These are phyloP conservation scores for Erynnis tages DNA, from an alignment of 2,888 invertebrate genomes.

Conservation along the genomic window DNA sequence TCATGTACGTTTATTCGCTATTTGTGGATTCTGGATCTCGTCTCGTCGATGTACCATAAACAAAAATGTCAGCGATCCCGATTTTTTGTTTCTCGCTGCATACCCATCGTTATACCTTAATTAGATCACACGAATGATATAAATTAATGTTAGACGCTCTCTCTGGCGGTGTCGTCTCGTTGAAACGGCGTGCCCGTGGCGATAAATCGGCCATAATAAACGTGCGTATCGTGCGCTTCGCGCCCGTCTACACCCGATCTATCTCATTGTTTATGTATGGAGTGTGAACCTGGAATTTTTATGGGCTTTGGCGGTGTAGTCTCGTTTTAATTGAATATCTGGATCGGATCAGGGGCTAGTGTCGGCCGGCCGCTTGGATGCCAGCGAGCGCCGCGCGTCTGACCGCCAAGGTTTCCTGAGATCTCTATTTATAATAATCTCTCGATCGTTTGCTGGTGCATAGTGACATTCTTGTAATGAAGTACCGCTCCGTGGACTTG, in stretches of 20 bases:
- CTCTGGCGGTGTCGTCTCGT: slow-evolving; percentile 54
- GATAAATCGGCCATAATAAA: slow-evolving; percentile 76
- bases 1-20: slow-evolving; percentile 79
- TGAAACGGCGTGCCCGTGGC: slow-evolving; percentile 56
- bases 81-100: slow-evolving; percentile 81
- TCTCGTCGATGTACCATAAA: slow-evolving; percentile 80
- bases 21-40: slow-evolving; percentile 80
- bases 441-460: slow-evolving; percentile 72
- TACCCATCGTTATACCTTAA: slow-evolving; percentile 75
- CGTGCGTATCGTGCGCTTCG: slow-evolving; percentile 75
- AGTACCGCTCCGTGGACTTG: slow-evolving; percentile 69
- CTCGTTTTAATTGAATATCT: slow-evolving; percentile 63
- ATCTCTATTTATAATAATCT: slow-evolving; percentile 79
- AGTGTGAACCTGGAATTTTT: slow-evolving; percentile 77
- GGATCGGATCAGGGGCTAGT: slow-evolving; percentile 45
- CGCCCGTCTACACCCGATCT: slow-evolving; percentile 76
- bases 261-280: slow-evolving; percentile 82
- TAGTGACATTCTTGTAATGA: slow-evolving; percentile 79
- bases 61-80: slow-evolving; percentile 82
- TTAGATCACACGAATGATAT: slow-evolving; percentile 79
- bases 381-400: slow-evolving; percentile 56
- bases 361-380: slow-evolving; percentile 45
- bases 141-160: slow-evolving; percentile 73
- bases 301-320: slow-evolving; percentile 62
- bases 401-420: slow-evolving; percentile 66